phyloP scores from a whole-genome alignment of 2,797 vertebrate species.

The Tragopan temminckii region DNA sequence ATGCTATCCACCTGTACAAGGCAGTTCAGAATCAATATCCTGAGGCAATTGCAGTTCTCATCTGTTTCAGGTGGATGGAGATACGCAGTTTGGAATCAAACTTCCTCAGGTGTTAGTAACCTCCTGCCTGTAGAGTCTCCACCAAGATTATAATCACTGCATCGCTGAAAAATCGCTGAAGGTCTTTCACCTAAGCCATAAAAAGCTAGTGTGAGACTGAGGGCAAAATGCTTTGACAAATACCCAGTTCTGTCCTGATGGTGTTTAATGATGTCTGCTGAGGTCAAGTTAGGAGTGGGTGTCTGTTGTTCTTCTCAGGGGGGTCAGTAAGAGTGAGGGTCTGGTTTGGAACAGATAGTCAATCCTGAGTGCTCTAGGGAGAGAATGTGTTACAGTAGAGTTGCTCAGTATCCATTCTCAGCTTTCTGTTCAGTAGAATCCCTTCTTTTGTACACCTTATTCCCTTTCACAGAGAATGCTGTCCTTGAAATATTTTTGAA shows the following conservation, averaged over 20 bases:
- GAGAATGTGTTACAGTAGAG: neutral
- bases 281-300: neutral
- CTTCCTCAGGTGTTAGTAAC: slow-evolving; percentile 37
- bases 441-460: neutral
- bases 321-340: neutral
- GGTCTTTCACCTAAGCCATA: slow-evolving; percentile 23
- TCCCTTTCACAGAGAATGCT: neutral
- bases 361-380: neutral
- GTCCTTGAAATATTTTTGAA: neutral
- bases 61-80: slow-evolving; percentile 20
- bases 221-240: neutral
- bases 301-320: neutral
- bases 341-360: neutral
- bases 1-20: neutral
- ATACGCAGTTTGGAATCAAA: neutral
- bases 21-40: slow-evolving; percentile 13
- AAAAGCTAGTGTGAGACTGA: neutral
- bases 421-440: neutral
- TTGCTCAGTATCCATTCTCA: neutral
- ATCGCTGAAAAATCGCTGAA: slow-evolving; percentile 3
- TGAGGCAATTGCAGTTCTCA: slow-evolving; percentile 13
- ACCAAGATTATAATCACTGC: slow-evolving; percentile 30
- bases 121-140: slow-evolving; percentile 6
- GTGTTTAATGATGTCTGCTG: neutral
- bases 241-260: neutral